These are phyloP conservation scores for Axinella damicornis DNA, from an alignment of 37 sponge, comb jelly and placozoan species.

Conservation along the genomic window DNA sequence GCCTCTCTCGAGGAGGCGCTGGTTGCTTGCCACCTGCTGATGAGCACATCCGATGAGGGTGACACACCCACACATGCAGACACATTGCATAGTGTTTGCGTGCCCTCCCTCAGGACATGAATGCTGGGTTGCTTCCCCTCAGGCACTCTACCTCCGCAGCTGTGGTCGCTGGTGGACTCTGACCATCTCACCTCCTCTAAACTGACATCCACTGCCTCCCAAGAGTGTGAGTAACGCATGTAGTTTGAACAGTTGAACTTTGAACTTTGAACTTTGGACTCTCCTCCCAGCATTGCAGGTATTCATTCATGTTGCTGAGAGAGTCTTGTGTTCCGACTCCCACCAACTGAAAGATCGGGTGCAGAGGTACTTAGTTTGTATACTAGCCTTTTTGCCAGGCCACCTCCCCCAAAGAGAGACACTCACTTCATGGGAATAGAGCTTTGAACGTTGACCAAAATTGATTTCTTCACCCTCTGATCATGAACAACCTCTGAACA, in stretches of 20 bases:
- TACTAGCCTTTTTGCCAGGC: too few relatives aligned
- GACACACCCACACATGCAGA: too few relatives aligned
- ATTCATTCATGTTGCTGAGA: constrained; percentile 23
- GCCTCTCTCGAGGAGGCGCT: constrained; percentile 59
- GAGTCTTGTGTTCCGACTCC: constrained; percentile 9
- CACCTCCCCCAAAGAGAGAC: too few relatives aligned
- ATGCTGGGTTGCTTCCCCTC: too few relatives aligned
- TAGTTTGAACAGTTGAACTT: background rate
- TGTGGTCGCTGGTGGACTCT: constrained; percentile 30
- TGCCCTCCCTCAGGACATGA: too few relatives aligned
- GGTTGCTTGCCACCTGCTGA: constrained; percentile 17
- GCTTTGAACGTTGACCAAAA: too few relatives aligned
- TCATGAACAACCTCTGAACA: too few relatives aligned
- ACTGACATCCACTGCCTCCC: constrained; percentile 18
- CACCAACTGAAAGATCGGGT: background rate
- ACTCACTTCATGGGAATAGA: too few relatives aligned
- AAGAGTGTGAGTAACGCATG: constrained; percentile 34
- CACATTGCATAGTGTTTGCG: too few relatives aligned
- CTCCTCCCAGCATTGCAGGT: constrained; percentile 3
- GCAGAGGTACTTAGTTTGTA: constrained; percentile 5
- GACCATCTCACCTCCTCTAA: constrained; percentile 30
- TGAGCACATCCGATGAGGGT: background rate
- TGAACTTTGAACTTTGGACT: background rate
- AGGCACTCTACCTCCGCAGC: constrained; percentile 3
- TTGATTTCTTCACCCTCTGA: too few relatives aligned